Percentiles rank a stretch among this genome's conserved stretches.
phyloP scores from a whole-genome alignment of 2,797 vertebrate species.

The Okamejei kenojei region DNA sequence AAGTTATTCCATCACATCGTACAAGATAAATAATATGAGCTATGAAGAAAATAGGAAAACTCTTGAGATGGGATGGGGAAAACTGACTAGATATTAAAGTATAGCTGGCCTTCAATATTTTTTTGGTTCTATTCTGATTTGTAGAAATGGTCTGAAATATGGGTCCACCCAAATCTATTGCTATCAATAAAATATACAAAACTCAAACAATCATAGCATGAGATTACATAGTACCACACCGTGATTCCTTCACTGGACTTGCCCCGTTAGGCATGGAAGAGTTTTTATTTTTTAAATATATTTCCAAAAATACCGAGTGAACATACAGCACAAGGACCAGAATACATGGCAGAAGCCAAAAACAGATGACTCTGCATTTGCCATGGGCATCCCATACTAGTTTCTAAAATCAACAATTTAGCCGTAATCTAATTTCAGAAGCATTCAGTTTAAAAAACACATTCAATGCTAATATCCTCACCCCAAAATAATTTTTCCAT shows the following conservation, averaged over 20 bases:
- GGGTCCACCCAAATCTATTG: background rate
- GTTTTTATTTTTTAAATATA: background rate
- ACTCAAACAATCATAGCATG: background rate
- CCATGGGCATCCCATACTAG: background rate
- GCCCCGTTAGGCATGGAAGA: background rate
- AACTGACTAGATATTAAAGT: too few relatives aligned
- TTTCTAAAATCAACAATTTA: too few relatives aligned
- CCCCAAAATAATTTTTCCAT: slow-evolving; percentile 79
- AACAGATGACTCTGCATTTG: background rate
- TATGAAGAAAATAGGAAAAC: too few relatives aligned
- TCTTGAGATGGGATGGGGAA: too few relatives aligned
- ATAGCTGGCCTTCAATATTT: too few relatives aligned
- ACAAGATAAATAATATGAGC: too few relatives aligned
- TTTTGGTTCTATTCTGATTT: background rate
- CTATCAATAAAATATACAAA: background rate
- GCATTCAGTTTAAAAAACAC: too few relatives aligned
- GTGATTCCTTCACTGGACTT: background rate
- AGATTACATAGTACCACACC: background rate
- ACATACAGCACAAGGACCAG: background rate
- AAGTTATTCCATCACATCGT: background rate
- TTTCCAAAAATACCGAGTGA: background rate
- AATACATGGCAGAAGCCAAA: background rate
- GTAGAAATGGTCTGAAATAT: background rate
- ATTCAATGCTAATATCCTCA: slow-evolving; percentile 52
- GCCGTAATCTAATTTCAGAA: too few relatives aligned